phyloP scores from a whole-genome alignment of 2,888 invertebrate genomes.

The Hermaeophaga mercurialis region DNA sequence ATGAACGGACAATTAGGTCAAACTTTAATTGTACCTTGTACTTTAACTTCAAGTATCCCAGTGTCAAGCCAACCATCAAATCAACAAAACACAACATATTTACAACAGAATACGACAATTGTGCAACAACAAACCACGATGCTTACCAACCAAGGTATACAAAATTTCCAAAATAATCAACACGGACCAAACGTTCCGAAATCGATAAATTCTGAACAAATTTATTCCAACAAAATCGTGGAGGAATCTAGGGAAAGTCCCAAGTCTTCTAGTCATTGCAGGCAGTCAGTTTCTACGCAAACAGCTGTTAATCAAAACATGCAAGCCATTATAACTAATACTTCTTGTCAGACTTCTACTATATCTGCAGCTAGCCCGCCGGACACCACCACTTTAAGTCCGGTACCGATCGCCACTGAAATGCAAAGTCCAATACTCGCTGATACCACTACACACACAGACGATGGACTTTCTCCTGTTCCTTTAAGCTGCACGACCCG shows the following conservation, averaged over 20 bases:
- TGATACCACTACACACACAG: conserved; percentile 57
- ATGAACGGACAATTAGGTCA: conserved; percentile 70
- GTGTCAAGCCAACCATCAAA: conserved; percentile 59
- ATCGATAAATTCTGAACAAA: conserved; percentile 63
- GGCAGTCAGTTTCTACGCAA: conserved; percentile 78
- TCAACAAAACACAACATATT: conserved; percentile 71
- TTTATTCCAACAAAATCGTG: conserved; percentile 2
- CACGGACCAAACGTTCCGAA: conserved; percentile 41
- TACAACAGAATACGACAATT: conserved; percentile 85
- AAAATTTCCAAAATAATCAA: conserved; percentile 48
- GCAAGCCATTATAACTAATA: conserved; percentile 57
- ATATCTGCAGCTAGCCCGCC: conserved; percentile 70
- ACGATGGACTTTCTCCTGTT: conserved; percentile 57
- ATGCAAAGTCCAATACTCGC: conserved; percentile 57
- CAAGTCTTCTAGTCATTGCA: conserved; percentile 48
- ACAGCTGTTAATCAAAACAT: conserved; percentile 65
- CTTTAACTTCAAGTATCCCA: conserved; percentile 63
- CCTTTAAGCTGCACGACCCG: conserved; percentile 56
- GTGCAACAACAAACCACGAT: conserved; percentile 82
- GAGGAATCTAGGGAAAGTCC: conserved; percentile 20
- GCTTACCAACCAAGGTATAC: conserved; percentile 68
- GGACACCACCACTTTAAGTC: conserved; percentile 85
- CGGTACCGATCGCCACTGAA: conserved; percentile 71
- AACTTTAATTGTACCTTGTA: conserved; percentile 73
- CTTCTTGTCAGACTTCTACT: conserved; percentile 57